Base-by-base conservation (phyloP, 2,888 invertebrate species). In the Syritta pipiens region DNA sequence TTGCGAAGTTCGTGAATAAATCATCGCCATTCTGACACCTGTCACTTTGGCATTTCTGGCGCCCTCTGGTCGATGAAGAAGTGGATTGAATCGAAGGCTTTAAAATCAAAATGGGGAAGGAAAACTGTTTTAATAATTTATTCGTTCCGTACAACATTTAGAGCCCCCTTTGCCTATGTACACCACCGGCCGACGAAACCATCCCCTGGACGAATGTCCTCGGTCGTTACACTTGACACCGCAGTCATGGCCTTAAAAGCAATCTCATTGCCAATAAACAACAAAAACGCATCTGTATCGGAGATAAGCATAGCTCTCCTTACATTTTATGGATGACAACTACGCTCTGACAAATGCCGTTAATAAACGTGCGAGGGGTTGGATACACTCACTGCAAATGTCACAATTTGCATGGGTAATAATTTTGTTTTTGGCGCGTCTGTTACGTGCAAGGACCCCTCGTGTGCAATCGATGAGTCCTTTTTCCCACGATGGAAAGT, bases 391-490 rank as follows among this genome's bases (percentile, higher is more conserved):
- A 24, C 24, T 53, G 53, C 72, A 71, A 72, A 72, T 77, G 65
- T 60, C 77, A 60, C 72, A 60, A 77, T 77, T 77, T 77, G 77
- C 77, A 77, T 77, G 72, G 77, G 60, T 77, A 72, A 77, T 77
- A 72, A 77, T 72, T 77, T n/a, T n/a, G n/a, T n/a, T n/a, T 72
- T 65, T 71, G 48, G 60, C 60, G 51, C 60, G 51, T 14, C 53
- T 20, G 63, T 4, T 46, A 28, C 32, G 20, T 10, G 32, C 17
- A 24, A 40, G 28, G 42, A 24, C 14, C 35, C 17, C 12, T 24
- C 10, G 44, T 6, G 2, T 20, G 7, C 32, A 46, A 32, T n/a
- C 1, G 14, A 17, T 20, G 24, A 12, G 24, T 46, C 44, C 19
- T 10, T 51, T 49, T 77, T 77, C 77, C 71, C 77, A 77, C 65